Percentiles rank a stretch among this genome's conserved stretches.
Evolutionary conservation across 2,113 vertebrate species (phyloP).

Genomic region (Lamprotornis superbus): DNA sequence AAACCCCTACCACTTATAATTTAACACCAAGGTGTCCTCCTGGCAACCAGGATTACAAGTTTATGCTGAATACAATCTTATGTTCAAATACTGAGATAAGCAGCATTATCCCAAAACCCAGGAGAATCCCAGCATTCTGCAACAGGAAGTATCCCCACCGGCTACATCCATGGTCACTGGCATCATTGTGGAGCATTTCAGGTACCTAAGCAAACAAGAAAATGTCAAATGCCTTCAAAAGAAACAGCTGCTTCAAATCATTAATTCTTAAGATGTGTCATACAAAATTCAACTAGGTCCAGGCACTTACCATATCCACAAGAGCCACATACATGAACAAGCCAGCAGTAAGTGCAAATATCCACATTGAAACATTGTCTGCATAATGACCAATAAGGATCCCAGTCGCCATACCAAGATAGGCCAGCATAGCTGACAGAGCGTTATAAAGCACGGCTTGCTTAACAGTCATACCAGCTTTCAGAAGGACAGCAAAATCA

Average conservation of each 20-base stretch:
- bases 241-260: neutral
- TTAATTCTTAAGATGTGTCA: neutral
- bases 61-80: constrained; percentile 89
- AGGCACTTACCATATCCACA: constrained; percentile 94
- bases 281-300: neutral
- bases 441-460: constrained; percentile 94
- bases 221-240: neutral
- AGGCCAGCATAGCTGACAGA: constrained; percentile 93
- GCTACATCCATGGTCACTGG: constrained; percentile 93
- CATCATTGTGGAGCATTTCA: constrained; percentile 97
- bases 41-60: constrained; percentile 71
- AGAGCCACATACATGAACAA: constrained; percentile 97
- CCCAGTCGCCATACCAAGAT: constrained; percentile 89
- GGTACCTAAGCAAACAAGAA: constrained; percentile 80
- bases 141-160: constrained; percentile 95
- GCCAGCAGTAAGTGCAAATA: constrained; percentile 95
- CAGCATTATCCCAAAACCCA: constrained; percentile 96
- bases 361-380: constrained; percentile 94
- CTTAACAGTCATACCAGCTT: constrained; percentile 95
- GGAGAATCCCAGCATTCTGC: constrained; percentile 94
- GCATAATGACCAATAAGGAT: constrained; percentile 96
- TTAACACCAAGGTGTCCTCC: constrained; percentile 7
- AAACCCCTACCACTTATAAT: neutral
- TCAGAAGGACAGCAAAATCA: constrained; percentile 94
- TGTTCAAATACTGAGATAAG: constrained; percentile 95